Evolutionary conservation across 2,113 vertebrate species (phyloP).

Genomic region (Rhinopomastus cyanomelas): DNA sequence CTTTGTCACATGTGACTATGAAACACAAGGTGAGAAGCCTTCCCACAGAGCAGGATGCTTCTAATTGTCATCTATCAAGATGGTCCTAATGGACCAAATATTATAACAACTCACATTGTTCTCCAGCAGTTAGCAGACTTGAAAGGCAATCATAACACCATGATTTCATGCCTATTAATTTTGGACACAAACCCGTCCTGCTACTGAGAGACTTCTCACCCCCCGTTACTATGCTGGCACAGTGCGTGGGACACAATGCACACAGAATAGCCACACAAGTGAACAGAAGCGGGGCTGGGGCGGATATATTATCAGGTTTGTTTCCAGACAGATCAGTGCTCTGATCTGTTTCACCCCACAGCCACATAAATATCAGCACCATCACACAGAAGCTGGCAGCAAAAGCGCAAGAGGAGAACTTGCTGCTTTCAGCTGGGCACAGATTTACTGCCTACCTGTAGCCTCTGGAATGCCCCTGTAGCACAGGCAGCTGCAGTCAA

Average conservation of each 20-base stretch:
- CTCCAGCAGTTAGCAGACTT: neutral
- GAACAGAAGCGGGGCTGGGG: no score
- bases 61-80: neutral
- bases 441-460: neutral
- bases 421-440: accelerated
- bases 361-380: neutral
- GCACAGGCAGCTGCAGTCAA: neutral
- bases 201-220: neutral
- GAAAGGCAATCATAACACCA: neutral
- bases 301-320: neutral
- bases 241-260: neutral
- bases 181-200: neutral
- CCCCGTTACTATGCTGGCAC: neutral
- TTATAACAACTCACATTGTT: neutral
- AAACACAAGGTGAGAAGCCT: neutral
- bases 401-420: neutral
- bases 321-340: neutral
- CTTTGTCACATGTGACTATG: neutral
- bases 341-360: neutral
- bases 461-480: neutral
- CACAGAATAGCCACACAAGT: neutral
- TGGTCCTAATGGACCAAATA: neutral
- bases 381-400: neutral
- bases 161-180: neutral
- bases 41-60: neutral